Percentiles rank a stretch among this genome's conserved stretches.
Conservation (phyloP, 2,113 vertebrate species). For the Scolopax mira region DNA sequence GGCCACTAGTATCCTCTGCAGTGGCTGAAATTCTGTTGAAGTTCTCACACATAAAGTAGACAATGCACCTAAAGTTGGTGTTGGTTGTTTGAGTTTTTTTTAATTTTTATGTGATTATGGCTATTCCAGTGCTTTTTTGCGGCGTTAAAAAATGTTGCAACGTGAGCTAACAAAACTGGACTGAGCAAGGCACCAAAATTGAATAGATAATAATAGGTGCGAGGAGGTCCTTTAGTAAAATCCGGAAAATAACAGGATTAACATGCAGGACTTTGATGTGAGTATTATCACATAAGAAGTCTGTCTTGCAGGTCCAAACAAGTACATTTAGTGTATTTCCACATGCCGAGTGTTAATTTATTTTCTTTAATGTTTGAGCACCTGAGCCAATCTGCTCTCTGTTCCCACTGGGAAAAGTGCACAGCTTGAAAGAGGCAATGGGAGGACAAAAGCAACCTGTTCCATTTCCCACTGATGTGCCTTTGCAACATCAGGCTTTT, state of each 20-base stretch:
- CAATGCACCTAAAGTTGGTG: accelerated
- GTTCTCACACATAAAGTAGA: background rate
- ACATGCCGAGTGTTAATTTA: background rate
- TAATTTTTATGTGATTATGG: background rate
- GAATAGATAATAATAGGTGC: background rate
- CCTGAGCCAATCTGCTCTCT: conserved; percentile 23
- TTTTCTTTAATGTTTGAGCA: conserved; percentile 39
- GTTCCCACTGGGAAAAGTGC: background rate
- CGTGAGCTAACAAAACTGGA: background rate
- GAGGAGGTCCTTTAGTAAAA: background rate
- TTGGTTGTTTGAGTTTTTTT: no score
- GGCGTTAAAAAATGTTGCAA: background rate
- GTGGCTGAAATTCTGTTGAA: background rate
- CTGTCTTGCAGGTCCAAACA: background rate
- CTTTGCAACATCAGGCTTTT: background rate
- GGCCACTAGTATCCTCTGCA: background rate
- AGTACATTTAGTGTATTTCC: background rate
- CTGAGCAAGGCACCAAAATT: background rate
- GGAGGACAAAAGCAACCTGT: background rate
- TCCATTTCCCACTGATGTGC: background rate
- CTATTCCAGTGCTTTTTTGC: background rate
- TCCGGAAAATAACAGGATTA: background rate
- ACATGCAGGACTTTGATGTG: background rate
- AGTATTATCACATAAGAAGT: background rate
- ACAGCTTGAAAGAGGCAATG: background rate